phyloP scores from a whole-genome alignment of 1,140 invertebrate species.

The Agraylea sexmaculata region DNA sequence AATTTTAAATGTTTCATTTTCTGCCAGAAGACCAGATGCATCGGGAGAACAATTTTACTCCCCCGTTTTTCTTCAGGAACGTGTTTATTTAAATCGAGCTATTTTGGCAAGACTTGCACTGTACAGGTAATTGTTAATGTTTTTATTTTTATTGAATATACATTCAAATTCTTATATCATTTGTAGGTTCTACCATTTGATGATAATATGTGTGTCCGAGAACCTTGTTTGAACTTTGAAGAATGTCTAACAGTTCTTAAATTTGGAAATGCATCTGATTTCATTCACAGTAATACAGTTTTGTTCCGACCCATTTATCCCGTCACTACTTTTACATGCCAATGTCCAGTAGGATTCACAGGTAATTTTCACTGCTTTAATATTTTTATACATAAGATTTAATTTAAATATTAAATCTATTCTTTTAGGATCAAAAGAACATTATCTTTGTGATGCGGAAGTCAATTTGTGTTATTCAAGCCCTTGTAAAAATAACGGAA shows the following conservation, averaged over 20 bases:
- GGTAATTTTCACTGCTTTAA: too few species aligned
- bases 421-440: conserved; percentile 63
- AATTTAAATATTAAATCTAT: conserved; percentile 1
- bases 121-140: conserved; percentile 50
- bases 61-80: conserved; percentile 81
- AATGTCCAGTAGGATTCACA: conserved; percentile 73
- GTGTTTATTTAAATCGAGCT: conserved; percentile 84
- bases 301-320: conserved; percentile 92
- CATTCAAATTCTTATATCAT: conserved; percentile 8
- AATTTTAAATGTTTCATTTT: conserved; percentile 92
- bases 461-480: conserved; percentile 95
- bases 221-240: conserved; percentile 94
- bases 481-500: conserved; percentile 83
- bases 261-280: conserved; percentile 87
- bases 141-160: conserved; percentile 5
- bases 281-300: conserved; percentile 83
- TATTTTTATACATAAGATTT: too few species aligned
- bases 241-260: conserved; percentile 85
- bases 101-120: conserved; percentile 77
- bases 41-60: conserved; percentile 71
- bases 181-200: conserved; percentile 83
- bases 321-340: conserved; percentile 86
- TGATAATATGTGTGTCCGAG: conserved; percentile 90
- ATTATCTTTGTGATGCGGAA: conserved; percentile 92
- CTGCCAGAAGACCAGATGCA: conserved; percentile 66